Evolutionary conservation across 2,113 vertebrate species (phyloP).

Genomic region (Heptranchias perlo): DNA sequence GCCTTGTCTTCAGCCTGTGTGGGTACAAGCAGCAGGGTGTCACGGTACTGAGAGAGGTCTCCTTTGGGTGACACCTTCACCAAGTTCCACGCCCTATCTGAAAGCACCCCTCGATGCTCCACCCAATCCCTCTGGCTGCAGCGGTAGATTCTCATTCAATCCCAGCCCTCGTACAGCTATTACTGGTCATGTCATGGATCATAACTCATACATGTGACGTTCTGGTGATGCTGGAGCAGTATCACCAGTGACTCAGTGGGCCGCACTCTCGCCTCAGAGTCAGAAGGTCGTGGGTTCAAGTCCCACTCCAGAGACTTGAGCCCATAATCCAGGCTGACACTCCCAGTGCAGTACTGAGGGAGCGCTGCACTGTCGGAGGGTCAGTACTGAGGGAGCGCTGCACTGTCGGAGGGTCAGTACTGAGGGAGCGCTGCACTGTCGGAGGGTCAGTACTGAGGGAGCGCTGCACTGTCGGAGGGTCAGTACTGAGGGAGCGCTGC

Average conservation of each 20-base stretch:
- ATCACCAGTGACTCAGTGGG: not conserved
- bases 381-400: too few species aligned
- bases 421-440: too few species aligned
- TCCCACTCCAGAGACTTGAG: too few species aligned
- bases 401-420: too few species aligned
- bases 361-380: not conserved
- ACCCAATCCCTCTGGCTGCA: not conserved
- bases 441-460: too few species aligned
- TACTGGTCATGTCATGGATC: not conserved
- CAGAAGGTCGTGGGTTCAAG: not conserved
- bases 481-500: too few species aligned
- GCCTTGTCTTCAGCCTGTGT: conserved; percentile 65
- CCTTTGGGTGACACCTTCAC: too few species aligned
- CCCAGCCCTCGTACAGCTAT: not conserved
- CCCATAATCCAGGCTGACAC: not conserved
- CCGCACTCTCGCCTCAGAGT: not conserved
- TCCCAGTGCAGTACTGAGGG: not conserved
- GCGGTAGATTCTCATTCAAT: not conserved
- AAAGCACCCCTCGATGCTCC: not conserved
- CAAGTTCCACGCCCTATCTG: not conserved
- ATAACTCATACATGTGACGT: not conserved
- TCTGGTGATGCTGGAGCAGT: not conserved
- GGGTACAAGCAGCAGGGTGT: not conserved
- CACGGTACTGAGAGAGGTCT: not conserved
- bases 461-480: too few species aligned